Evolutionary conservation across 2,113 vertebrate genomes (phyloP), one percentile per base, ranked within the genome.

Genomic region (Aspidoscelis tigris): DNA sequence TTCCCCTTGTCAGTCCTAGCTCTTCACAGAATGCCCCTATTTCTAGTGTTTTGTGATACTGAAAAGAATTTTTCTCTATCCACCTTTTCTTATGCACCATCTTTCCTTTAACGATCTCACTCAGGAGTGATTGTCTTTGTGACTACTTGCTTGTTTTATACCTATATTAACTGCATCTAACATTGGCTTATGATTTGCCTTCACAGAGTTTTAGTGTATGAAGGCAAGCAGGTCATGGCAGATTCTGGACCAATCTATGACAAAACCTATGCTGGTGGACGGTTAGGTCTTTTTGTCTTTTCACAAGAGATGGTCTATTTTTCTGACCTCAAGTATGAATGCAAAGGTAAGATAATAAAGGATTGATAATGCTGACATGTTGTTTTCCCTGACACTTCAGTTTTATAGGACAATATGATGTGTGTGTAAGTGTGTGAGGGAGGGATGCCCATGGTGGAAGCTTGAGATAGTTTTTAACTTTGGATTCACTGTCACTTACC

Each of bases 251-350:
- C 98, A 0, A 86, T 99, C 89, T 99, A 99, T 70, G 99, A 99
- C 93, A 96, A 97, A 76, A 98, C 99, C 0, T 99, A 98, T 75
- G 96, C 98, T 1, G 98, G 99, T 21, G 98, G 99, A 88, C 94
- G 99, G 80, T 95, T 99, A 94, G 99, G 99, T 65, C 96, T 99
- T 86, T 99, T 99, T 89, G 99, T 99, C 90, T 99, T 99, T 94
- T 99, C 99, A 41, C 99, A 99, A 95, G 99, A 99, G 86, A 96
- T 99, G 96, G 97, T 99, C 84, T 99, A 98, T 93, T 99, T 99
- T 96, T 99, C 99, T 58, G 99, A 99, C 88, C 98, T 99, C 94
- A 99, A 98, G 90, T 99, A 99, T 33, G 99, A 99, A 92, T 99
- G 99, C 95, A 96, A 96, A 98, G 99, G 99, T 99, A 89, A 97